Percentiles rank a stretch among this genome's conserved stretches.
These are phyloP conservation scores for Botia almorhae DNA, from an alignment of 2,797 vertebrate species.

Conservation along the genomic window DNA sequence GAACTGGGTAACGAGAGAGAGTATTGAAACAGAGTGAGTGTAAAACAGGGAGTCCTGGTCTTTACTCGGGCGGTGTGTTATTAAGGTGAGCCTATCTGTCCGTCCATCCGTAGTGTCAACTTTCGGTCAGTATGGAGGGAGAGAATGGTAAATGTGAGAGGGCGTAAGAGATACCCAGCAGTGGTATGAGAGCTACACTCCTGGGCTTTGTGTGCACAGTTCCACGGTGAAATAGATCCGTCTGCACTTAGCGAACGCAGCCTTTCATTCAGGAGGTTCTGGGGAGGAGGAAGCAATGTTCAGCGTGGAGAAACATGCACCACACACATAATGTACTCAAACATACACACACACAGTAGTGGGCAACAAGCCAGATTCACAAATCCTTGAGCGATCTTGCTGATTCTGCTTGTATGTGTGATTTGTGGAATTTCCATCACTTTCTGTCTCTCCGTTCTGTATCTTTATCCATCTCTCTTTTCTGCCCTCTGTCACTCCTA, in stretches of 20 bases:
- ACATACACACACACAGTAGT: constrained; percentile 28
- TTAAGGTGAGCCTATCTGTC: constrained; percentile 69
- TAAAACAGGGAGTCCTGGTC: constrained; percentile 37
- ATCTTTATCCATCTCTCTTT: constrained; percentile 13
- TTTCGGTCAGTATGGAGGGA: constrained; percentile 65
- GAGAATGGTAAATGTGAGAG: constrained; percentile 58
- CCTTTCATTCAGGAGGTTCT: constrained; percentile 64
- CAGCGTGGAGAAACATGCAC: constrained; percentile 31
- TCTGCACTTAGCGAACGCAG: constrained; percentile 66
- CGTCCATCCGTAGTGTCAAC: constrained; percentile 78
- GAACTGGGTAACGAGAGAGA: constrained; percentile 59
- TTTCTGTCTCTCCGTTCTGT: not conserved
- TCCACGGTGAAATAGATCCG: constrained; percentile 79
- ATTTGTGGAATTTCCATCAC: constrained; percentile 15
- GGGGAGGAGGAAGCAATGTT: constrained; percentile 52
- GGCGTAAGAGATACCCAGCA: constrained; percentile 56
- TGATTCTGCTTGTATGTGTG: constrained; percentile 22
- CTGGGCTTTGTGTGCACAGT: constrained; percentile 75
- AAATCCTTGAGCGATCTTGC: constrained; percentile 61
- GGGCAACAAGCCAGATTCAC: constrained; percentile 59
- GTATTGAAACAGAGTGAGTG: constrained; percentile 44
- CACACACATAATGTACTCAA: constrained; percentile 49
- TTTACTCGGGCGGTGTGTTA: constrained; percentile 41
- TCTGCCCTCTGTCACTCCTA: constrained; percentile 37
- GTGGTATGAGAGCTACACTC: constrained; percentile 78